These are phyloP conservation scores for Eurypyga helias DNA, from an alignment of 2,113 vertebrate genomes.

Conservation along the genomic window DNA sequence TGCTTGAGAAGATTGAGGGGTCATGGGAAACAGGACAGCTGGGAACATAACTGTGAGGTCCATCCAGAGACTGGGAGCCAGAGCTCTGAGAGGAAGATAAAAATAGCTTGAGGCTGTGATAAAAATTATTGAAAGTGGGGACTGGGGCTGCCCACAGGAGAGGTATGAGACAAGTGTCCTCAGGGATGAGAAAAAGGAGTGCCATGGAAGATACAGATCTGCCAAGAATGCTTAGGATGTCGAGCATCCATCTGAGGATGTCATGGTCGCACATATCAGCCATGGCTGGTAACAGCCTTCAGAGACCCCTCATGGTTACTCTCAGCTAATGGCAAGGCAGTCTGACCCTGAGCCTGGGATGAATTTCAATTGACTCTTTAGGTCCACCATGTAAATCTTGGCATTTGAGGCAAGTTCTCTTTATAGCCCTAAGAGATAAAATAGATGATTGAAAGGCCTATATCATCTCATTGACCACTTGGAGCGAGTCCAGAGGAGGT, in stretches of 20 bases:
- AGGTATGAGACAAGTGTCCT: no score
- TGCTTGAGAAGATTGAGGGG: not conserved
- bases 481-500: no score
- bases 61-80: not conserved
- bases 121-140: not conserved
- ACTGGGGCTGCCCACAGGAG: not conserved
- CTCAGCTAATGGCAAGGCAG: not conserved
- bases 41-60: not conserved
- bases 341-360: not conserved
- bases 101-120: not conserved
- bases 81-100: not conserved
- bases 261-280: not conserved
- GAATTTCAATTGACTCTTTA: not conserved
- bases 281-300: not conserved
- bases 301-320: not conserved
- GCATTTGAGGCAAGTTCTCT: not conserved
- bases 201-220: not conserved
- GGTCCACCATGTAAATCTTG: not conserved
- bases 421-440: not conserved
- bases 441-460: not conserved
- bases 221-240: not conserved
- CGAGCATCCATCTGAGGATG: accelerated
- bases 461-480: no score
- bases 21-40: not conserved
- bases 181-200: not conserved